Evolutionary conservation across 53 echinoderm and acorn worm genomes (phyloP).

Genomic region (Mesocentrotus franciscanus): DNA sequence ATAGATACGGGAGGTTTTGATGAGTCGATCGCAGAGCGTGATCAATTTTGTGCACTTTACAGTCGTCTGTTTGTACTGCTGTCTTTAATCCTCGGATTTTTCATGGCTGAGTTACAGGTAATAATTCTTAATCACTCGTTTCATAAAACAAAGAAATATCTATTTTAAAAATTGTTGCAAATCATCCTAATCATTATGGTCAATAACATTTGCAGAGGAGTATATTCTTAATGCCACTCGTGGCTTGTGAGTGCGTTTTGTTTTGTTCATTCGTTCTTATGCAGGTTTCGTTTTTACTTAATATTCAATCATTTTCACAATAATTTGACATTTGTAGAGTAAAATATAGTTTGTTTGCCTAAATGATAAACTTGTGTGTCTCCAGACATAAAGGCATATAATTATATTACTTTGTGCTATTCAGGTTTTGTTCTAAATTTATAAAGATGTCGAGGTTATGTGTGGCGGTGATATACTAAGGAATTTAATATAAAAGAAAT

Average conservation of each 20-base stretch:
- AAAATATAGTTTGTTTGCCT: not conserved
- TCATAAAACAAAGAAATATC: not conserved
- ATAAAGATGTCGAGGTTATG: not conserved
- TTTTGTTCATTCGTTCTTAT: not conserved
- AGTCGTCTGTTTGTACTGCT: not conserved
- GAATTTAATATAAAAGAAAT: not conserved
- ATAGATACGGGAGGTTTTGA: constrained; percentile 25
- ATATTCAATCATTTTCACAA: not conserved
- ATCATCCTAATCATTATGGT: not conserved
- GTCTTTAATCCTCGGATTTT: not conserved
- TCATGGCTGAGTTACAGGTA: constrained; percentile 39
- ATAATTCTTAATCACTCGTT: not conserved
- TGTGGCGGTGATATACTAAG: not conserved
- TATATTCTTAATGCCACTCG: not conserved
- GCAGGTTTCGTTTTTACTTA: not conserved
- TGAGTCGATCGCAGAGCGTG: constrained; percentile 10
- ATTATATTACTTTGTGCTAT: not conserved
- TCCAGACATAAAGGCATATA: not conserved
- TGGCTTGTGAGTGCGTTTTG: not conserved
- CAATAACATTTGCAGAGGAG: not conserved
- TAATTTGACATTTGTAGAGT: not conserved
- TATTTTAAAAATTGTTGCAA: not conserved
- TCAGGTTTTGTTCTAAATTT: not conserved
- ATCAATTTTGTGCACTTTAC: not conserved
- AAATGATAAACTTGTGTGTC: not conserved